Evolutionary conservation across 2,113 vertebrate species (phyloP), one percentile per base, ranked within the genome.

Genomic region (Athene noctua): DNA sequence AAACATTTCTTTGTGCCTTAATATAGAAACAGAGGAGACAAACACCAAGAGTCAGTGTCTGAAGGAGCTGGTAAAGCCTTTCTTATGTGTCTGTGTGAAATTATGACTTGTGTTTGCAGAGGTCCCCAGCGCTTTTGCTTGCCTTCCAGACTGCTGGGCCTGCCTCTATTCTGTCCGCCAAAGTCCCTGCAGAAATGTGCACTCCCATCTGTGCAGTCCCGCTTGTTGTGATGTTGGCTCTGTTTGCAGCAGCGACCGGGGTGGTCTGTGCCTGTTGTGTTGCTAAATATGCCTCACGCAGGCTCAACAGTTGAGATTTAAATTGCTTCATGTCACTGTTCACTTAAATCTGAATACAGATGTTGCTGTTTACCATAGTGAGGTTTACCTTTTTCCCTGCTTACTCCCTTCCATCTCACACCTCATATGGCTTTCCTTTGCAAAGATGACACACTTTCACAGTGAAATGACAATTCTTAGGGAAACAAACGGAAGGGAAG

Each of bases 171-270:
- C 80, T 40, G 11, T 7, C 51, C 4, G 8, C 49, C 38, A 5
- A 44, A 82, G 47, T 1, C 19, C 13, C 54, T 9, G 38, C 51
- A 34, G 84, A 49, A 34, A 40, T 7, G 20, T 4, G n/a, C 4
- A 0, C 26, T 67, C 27, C 62, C 15, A 1, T n/a, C 46, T 30
- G 13, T 4, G 3, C 40, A 5, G 44, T 32, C 49, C 73, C 9
- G 1, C 49, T 21, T 8, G 23, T 13, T 9, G 65, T 4, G 36
- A 12, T 21, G 23, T 3, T n/a, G 81, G 36, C 58, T 73, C 32
- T 42, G 32, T 14, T 25, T 17, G 23, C 55, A 34, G 71, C 68
- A 32, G 44, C 5, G 3, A 13, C 13, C 9, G 1, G 67, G 21
- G 27, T 51, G 55, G 8, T 18, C 51, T 15, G 15, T 74, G 57